These are phyloP conservation scores for Sander vitreus DNA, from an alignment of 2,113 vertebrate species.

Conservation along the genomic window DNA sequence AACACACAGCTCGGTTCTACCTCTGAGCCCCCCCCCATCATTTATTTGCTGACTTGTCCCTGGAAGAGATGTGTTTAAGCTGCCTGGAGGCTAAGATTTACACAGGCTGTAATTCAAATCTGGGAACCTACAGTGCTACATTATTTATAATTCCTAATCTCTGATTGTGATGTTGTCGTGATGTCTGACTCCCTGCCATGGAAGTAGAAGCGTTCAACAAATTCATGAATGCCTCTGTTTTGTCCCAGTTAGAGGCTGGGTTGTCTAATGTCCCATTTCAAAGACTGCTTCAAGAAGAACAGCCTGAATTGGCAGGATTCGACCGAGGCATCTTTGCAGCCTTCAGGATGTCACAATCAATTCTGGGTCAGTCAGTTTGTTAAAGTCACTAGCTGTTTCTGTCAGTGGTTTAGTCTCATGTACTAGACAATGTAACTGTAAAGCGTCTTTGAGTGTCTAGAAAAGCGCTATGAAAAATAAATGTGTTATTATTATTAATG, in stretches of 20 bases:
- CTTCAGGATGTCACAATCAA: too few species aligned
- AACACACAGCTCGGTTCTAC: neutral
- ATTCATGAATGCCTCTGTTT: conserved; percentile 31
- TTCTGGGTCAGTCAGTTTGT: conserved; percentile 2
- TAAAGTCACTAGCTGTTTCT: neutral
- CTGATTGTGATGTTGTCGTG: neutral
- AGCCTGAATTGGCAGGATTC: conserved; percentile 1
- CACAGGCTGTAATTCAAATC: conserved; percentile 17
- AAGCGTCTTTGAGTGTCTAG: too few species aligned
- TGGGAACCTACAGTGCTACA: neutral
- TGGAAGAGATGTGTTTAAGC: conserved; percentile 16
- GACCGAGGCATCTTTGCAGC: neutral
- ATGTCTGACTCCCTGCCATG: neutral
- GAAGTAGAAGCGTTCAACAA: neutral
- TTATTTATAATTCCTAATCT: conserved; percentile 26
- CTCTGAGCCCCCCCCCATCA: neutral
- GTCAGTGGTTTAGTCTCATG: too few species aligned
- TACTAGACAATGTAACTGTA: too few species aligned
- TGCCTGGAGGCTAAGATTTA: conserved; percentile 24
- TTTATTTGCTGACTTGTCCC: conserved; percentile 25
- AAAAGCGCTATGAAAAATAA: too few species aligned
- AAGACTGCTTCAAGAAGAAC: conserved; percentile 8
- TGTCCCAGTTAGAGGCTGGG: conserved; percentile 5
- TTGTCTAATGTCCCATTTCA: conserved; percentile 38
- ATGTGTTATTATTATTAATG: too few species aligned